These are phyloP conservation scores for Nebria brevicollis DNA, from an alignment of 2,888 invertebrate genomes.

Conservation along the genomic window DNA sequence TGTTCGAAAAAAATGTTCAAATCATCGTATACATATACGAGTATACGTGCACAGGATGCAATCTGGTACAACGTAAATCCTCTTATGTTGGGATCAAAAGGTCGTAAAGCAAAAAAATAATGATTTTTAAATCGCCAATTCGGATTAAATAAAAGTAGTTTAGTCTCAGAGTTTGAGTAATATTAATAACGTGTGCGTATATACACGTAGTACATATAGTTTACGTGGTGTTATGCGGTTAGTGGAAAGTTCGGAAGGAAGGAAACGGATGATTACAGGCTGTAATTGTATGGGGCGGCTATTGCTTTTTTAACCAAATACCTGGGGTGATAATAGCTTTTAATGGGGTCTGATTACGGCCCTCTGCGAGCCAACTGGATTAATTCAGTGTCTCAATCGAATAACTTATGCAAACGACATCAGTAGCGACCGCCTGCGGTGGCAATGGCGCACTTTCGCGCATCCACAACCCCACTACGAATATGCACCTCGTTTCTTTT, in stretches of 20 bases:
- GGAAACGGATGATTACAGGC: constrained; percentile 59
- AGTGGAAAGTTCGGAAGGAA: constrained; percentile 53
- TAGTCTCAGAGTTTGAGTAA: background rate
- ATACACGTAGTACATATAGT: background rate
- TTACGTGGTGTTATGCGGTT: constrained; percentile 50
- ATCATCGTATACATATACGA: no score
- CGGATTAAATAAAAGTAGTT: no score
- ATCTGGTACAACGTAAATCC: constrained; percentile 51
- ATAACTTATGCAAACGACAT: constrained; percentile 46
- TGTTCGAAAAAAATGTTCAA: no score
- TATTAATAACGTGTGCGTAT: background rate
- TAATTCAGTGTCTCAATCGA: constrained; percentile 47
- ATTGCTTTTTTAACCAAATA: constrained; percentile 66
- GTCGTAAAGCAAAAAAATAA: background rate
- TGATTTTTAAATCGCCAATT: no score
- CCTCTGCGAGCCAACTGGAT: constrained; percentile 44
- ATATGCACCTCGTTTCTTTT: background rate
- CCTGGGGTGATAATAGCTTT: constrained; percentile 62
- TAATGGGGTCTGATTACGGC: constrained; percentile 46
- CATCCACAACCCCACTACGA: constrained; percentile 29
- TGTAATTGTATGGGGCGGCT: constrained; percentile 62
- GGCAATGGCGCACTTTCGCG: constrained; percentile 40
- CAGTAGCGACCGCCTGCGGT: constrained; percentile 37
- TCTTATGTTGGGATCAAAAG: constrained; percentile 49
- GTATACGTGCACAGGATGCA: constrained; percentile 33